Conservation (phyloP, 2,797 vertebrate genomes). For the Brachyrhaphis roseni region DNA sequence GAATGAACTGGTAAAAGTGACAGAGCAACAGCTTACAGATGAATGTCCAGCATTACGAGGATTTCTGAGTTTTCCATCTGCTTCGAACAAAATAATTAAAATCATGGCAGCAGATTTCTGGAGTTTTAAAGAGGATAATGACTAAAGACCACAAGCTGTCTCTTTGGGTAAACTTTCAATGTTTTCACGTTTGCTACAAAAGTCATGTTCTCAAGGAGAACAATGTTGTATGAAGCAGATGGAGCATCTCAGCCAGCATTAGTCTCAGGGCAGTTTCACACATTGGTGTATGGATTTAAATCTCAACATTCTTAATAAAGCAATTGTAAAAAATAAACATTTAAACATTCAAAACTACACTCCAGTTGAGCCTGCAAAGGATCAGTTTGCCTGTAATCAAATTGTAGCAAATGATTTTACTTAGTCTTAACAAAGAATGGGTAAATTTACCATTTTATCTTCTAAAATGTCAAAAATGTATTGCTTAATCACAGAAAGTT, state of each 20-base stretch:
- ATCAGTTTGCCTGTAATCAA: neutral
- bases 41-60: conserved; percentile 47
- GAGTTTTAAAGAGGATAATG: neutral
- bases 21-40: conserved; percentile 27
- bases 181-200: neutral
- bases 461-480: neutral
- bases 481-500: neutral
- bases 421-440: neutral
- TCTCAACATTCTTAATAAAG: neutral
- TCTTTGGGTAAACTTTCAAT: neutral
- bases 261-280: conserved; percentile 28
- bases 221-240: conserved; percentile 24
- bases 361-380: neutral
- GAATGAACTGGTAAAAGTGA: conserved; percentile 1
- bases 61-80: neutral
- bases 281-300: conserved; percentile 7
- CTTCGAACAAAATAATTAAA: conserved; percentile 8
- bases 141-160: neutral
- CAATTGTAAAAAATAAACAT: neutral
- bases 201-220: neutral
- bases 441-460: neutral
- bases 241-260: conserved; percentile 12
- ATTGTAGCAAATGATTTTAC: neutral
- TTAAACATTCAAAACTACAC: neutral
- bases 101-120: neutral